phyloP scores from a whole-genome alignment of 2,797 vertebrate species.

The Acanthornis magna region DNA sequence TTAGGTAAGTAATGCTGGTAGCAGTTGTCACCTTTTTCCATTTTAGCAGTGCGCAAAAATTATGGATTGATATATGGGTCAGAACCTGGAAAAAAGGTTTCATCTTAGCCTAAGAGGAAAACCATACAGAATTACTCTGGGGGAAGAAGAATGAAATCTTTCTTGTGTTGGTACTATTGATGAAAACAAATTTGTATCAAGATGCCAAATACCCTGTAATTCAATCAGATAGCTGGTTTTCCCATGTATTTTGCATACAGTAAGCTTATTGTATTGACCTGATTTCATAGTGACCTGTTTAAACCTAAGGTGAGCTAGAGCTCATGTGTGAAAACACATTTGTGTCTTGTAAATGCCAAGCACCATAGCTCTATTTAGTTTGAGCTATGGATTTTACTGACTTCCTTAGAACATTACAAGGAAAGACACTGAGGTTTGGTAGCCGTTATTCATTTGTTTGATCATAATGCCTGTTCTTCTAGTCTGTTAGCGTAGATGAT shows the following conservation, averaged over 20 bases:
- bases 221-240: neutral
- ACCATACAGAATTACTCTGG: neutral
- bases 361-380: neutral
- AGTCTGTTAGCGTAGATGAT: neutral
- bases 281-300: neutral
- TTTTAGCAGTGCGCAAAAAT: neutral
- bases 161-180: neutral
- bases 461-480: neutral
- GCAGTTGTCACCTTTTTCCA: neutral
- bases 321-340: neutral
- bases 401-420: neutral
- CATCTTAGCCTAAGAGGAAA: neutral
- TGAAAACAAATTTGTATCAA: neutral
- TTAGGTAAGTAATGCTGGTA: neutral
- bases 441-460: neutral
- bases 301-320: neutral
- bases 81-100: neutral
- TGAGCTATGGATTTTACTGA: neutral
- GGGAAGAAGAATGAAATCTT: neutral
- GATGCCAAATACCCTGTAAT: neutral
- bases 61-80: neutral
- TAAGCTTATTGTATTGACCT: neutral
- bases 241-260: fast-evolving
- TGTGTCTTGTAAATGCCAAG: neutral
- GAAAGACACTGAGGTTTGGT: neutral